phyloP scores from a whole-genome alignment of 1,140 invertebrate genomes.

The Drosophila sp. region DNA sequence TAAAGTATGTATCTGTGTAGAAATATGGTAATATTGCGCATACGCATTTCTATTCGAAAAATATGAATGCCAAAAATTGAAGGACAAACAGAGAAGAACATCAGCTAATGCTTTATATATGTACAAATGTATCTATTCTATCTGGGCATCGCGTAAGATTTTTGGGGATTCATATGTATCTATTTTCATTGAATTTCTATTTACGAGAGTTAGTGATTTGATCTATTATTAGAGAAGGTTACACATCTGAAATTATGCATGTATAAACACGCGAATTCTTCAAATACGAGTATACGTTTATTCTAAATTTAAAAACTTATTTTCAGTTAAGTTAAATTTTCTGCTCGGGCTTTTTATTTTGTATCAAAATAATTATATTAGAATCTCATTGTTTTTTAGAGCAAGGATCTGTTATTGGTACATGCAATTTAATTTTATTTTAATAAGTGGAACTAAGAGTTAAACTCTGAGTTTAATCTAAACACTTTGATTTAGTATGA shows the following conservation, averaged over 20 bases:
- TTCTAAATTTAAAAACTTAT: no score
- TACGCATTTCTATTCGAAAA: background rate
- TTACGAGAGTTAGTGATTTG: background rate
- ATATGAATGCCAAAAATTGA: constrained; percentile 16
- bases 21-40: background rate
- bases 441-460: no score
- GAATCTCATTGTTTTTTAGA: no score
- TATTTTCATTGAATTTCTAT: constrained; percentile 17
- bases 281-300: no score
- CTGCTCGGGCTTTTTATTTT: no score
- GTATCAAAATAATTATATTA: no score
- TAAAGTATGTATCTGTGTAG: background rate
- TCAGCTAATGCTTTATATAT: constrained; percentile 8
- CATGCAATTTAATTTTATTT: no score
- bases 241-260: background rate
- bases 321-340: no score
- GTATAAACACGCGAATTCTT: background rate
- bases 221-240: constrained; percentile 25
- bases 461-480: no score
- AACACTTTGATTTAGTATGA: no score
- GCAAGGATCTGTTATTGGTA: no score
- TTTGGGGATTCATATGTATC: background rate
- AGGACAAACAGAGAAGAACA: constrained; percentile 2
- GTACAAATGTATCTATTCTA: constrained; percentile 7
- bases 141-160: constrained; percentile 6